A percentile compares a stretch with the other conserved stretches of the same genome.
Conservation (phyloP, 2,113 vertebrate species). For the Sitta europaea region DNA sequence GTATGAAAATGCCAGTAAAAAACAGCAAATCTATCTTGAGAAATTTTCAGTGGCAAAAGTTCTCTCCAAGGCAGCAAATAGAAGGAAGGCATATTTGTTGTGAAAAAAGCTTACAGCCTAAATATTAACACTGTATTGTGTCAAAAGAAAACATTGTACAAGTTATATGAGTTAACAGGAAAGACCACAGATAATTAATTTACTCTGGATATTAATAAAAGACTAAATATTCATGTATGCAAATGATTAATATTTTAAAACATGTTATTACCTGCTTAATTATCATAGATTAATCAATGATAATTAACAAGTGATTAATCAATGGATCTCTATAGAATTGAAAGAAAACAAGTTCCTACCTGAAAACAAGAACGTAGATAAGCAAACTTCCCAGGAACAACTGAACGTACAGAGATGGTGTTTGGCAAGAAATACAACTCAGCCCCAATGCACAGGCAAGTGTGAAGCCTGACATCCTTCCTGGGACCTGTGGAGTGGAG, state of each 20-base stretch:
- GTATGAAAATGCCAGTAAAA: background rate
- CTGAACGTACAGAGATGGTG: background rate
- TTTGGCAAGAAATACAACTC: background rate
- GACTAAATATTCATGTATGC: slow-evolving; percentile 8
- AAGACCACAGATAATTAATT: background rate
- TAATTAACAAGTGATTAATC: slow-evolving; percentile 23
- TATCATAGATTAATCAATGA: slow-evolving; percentile 6
- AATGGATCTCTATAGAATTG: background rate
- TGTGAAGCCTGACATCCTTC: background rate
- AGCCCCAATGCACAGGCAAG: background rate
- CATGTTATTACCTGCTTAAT: slow-evolving; percentile 4
- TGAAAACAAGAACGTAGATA: background rate
- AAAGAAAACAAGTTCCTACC: background rate
- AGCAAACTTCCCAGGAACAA: background rate
- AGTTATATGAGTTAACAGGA: background rate
- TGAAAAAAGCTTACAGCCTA: background rate
- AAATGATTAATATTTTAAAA: slow-evolving; percentile 13
- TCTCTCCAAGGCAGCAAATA: background rate
- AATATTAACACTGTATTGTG: background rate
- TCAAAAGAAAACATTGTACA: background rate
- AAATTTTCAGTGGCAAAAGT: background rate
- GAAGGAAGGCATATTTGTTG: background rate
- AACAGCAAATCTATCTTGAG: background rate
- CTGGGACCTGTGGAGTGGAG: background rate
- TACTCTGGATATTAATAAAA: background rate